Evolutionary conservation across 1,140 invertebrate species (phyloP), one percentile per base, ranked within the genome.

Genomic region (Pogonognathellus flavescens): DNA sequence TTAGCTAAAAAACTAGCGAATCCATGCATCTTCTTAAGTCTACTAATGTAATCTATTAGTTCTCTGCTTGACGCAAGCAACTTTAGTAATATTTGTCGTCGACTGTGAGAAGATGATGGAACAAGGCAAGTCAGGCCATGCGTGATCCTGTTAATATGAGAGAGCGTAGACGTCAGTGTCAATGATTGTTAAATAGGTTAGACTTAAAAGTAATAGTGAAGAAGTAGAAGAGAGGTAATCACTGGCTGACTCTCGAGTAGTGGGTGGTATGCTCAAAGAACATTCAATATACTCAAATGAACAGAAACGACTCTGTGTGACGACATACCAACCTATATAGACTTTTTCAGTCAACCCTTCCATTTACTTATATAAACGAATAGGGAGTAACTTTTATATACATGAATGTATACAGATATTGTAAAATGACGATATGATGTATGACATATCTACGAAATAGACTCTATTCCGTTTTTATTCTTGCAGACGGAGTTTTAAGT

Each of bases 401-500:
- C n/a, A n/a, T n/a, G n/a, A n/a, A n/a, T n/a, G n/a, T n/a, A 6
- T 6, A 6, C 31, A 41, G 1, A 41, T 41, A 41, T 41, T 41
- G 31, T 41, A 41, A 41, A 41, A 41, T 41, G 31, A 41, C 31
- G 31, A 41, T 41, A 41, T 41, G 31, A 41, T 41, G 31, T 41
- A 41, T 41, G 31, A 41, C 31, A 41, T 41, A 41, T 41, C 31
- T 41, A 41, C 31, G 10, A 49, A 76, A 49, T 1, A 50, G 13
- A 50, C 31, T 41, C 41, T 31, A 76, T 49, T 76, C 70, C 31
- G 70, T 50, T 50, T 76, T 76, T 76, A 76, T 76, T 76, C 70
- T 49, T 76, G 14, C 31, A 76, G 70, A 76, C 70, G 4, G 70
- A 76, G 31, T 76, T 76, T 76, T 76, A 76, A 76, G 70, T 76